Conservation (phyloP, 1,140 invertebrate species). For the Cotesia vestalis region DNA sequence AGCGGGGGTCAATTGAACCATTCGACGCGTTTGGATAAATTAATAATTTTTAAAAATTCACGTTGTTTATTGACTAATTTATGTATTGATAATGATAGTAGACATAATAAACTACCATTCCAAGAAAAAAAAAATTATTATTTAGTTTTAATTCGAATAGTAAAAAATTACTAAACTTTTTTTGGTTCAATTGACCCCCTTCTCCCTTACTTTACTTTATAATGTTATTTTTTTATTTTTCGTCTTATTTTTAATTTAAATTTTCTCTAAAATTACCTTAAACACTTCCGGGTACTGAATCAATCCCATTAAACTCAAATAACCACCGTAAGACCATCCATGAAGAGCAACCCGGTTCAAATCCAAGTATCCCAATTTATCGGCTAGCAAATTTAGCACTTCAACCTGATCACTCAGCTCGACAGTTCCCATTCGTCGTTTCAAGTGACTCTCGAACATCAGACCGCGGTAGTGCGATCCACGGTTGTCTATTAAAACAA, state of each 20-base stretch:
- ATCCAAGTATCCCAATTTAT: slow-evolving; percentile 88
- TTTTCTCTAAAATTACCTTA: slow-evolving; percentile 68
- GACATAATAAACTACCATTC: too few species aligned
- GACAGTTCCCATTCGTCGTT: slow-evolving; percentile 90
- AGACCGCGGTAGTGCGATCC: slow-evolving; percentile 93
- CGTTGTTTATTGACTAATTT: too few species aligned
- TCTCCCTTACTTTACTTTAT: too few species aligned
- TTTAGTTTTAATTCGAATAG: too few species aligned
- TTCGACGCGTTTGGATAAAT: too few species aligned
- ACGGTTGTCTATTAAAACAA: slow-evolving; percentile 93
- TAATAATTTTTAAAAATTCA: too few species aligned
- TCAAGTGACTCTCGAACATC: slow-evolving; percentile 89
- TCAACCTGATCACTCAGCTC: slow-evolving; percentile 97
- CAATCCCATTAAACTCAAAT: slow-evolving; percentile 85
- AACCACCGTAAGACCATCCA: slow-evolving; percentile 98
- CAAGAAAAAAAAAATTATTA: too few species aligned
- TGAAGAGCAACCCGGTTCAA: slow-evolving; percentile 92
- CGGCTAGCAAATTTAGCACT: slow-evolving; percentile 87
- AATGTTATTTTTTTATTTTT: too few species aligned
- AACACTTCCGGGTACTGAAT: slow-evolving; percentile 85
- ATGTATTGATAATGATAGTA: too few species aligned
- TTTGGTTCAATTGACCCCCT: too few species aligned
- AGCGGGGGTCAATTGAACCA: too few species aligned
- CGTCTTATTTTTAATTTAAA: slow-evolving; percentile 29
- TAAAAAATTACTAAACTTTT: slow-evolving; percentile 64